These are phyloP conservation scores for Eulemur coronatus DNA, from an alignment of 2,797 vertebrate species.

Conservation along the genomic window DNA sequence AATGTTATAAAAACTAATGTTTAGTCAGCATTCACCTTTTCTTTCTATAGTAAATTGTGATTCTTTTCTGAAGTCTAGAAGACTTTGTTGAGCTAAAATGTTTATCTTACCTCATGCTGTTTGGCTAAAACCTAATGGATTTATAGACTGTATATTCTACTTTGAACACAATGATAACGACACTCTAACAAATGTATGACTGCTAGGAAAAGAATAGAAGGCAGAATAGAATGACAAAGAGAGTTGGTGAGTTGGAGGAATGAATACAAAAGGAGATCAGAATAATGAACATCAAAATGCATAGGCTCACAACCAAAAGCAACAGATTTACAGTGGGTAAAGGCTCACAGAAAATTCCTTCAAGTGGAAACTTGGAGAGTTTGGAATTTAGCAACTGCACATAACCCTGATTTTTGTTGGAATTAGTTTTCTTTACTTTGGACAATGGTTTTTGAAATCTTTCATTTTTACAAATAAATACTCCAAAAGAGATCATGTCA, in stretches of 20 bases:
- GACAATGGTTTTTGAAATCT: constrained; percentile 48
- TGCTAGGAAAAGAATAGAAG: background rate
- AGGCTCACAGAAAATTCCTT: background rate
- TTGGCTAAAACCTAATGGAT: background rate
- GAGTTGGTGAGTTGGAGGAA: background rate
- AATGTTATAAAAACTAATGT: background rate
- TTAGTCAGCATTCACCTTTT: background rate
- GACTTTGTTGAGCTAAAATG: background rate
- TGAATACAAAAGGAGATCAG: background rate
- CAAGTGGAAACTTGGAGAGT: constrained; percentile 20
- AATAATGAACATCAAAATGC: background rate
- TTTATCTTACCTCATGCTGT: background rate
- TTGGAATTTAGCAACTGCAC: constrained; percentile 10
- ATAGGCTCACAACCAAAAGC: constrained; percentile 25
- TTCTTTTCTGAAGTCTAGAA: background rate
- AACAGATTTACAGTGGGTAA: background rate
- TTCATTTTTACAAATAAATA: constrained; percentile 37
- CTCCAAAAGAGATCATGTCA: background rate
- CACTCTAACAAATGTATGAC: background rate
- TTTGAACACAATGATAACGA: background rate
- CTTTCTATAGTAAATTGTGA: background rate
- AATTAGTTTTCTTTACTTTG: constrained; percentile 63
- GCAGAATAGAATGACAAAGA: background rate
- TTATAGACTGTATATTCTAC: background rate
- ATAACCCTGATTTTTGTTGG: background rate